Evolutionary conservation across 2,113 vertebrate genomes (phyloP), one percentile per base, ranked within the genome.

Genomic region (Corynorhinus townsendii): DNA sequence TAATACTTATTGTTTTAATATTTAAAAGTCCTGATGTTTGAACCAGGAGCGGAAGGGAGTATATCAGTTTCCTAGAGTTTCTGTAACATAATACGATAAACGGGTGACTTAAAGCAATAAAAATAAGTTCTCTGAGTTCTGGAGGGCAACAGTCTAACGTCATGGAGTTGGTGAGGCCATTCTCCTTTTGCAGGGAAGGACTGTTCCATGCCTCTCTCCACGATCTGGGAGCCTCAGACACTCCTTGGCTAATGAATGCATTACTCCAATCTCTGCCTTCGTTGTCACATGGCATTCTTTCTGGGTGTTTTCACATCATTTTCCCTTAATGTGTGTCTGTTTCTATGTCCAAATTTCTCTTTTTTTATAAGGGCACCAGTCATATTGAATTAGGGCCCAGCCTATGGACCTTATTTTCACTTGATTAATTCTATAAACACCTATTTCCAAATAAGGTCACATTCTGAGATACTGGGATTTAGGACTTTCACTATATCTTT

Each of bases 391-490:
- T 33, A 72, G 35, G 66, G 59, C 68, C 47, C 35, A 81, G 11
- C 40, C 68, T 80, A 20, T 71, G 71, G n/a, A 73, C 81, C 54
- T 89, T 38, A 26, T 95, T 92, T 91, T 94, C 38, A 90, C 38
- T 64, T 91, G 40, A 83, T 90, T 82, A 7, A 49, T 79, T 91
- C 76, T 86, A 1, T 95, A 47, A 94, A 92, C 72, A 82, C 45
- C 12, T 56, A 1, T 73, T 96, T 95, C 49, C n/a, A 93, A 86
- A 45, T 82, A 92, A 93, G 68, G 30, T 59, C 71, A 89, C 43
- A 49, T 86, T 84, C 68, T 91, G 16, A 88, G 69, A 45, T 90
- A 86, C 28, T 45, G 4, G 9, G 10, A 28, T 9, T 91, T 86
- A 75, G 40, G 45, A 86, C 40, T n/a, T 93, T 35, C 7, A 96